Base-by-base conservation (phyloP, 2,888 invertebrate species). In the Oscheius sp. region DNA sequence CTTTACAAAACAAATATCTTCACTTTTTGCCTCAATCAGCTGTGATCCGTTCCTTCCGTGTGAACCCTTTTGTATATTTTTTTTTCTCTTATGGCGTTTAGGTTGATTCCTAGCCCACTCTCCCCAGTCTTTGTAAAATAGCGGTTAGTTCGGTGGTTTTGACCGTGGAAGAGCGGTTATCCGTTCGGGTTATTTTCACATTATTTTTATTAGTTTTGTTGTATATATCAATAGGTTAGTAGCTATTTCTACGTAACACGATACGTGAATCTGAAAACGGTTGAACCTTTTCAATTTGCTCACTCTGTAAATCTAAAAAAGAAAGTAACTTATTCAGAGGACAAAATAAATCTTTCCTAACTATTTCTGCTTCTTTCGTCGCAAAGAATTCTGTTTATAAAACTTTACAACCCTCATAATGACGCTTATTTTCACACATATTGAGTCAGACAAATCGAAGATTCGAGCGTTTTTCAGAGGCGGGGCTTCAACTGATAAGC, bases 211-310 rank as follows among this genome's bases (percentile, higher is more conserved):
- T 48, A 34, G 4, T 48, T 25, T 25, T 3, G 20, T 52, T 55
- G 55, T 55, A 55, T 23, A 55, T 55, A 55, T 34, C 34, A 20
- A 20, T 15, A 53, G 3, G 27, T 33, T 23, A 12, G 48, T 17
- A 17, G 37, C 37, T 37, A 8, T 42, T 42, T 42, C 42, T 42
- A 48, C 17, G 2, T 33, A 34, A 37, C n/a, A 20, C 17, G 8
- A 33, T 33, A 55, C 55, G 55, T 55, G 55, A 55, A 55, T 55
- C 55, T 55, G 37, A 27, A n/a, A 55, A 55, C 55, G 55, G 55
- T 55, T 55, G n/a, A n/a, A n/a, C 33, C 33, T 55, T 55, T 34
- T 33, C 23, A 34, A 23, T 20, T 33, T 55, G 55, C 55, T 55
- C 55, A 55, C 20, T 55, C 20, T 55, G n/a, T 15, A 55, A 55